These are phyloP conservation scores for Rhinopomastus cyanomelas DNA, from an alignment of 2,113 vertebrate genomes.

Conservation along the genomic window DNA sequence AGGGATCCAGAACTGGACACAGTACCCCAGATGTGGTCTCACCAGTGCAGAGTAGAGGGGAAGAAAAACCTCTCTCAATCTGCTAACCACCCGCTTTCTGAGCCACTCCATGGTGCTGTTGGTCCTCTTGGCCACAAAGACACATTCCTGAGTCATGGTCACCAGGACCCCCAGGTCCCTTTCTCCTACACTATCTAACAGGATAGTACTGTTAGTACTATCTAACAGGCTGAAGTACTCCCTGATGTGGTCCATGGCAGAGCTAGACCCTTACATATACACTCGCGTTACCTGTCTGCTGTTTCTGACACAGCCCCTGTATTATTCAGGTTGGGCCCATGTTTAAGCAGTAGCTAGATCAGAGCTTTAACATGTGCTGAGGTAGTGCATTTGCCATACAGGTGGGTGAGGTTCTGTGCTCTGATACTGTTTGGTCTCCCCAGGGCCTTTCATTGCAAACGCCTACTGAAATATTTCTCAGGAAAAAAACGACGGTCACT, in stretches of 20 bases:
- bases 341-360: not conserved
- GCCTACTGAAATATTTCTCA: not conserved
- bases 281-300: not conserved
- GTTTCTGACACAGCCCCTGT: not conserved
- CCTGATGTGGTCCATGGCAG: not conserved
- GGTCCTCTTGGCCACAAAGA: too few relatives aligned
- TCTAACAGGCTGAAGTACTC: not conserved
- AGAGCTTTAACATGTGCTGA: not conserved
- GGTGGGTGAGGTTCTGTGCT: not conserved
- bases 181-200: too few relatives aligned
- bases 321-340: not conserved
- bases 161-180: too few relatives aligned
- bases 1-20: too few relatives aligned
- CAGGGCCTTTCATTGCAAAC: not conserved
- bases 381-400: fast-evolving
- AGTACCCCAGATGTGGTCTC: too few relatives aligned
- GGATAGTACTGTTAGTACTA: too few relatives aligned
- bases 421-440: not conserved
- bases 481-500: not conserved
- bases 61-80: too few relatives aligned
- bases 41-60: too few relatives aligned
- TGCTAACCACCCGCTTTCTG: too few relatives aligned
- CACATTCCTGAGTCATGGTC: too few relatives aligned
- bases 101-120: too few relatives aligned
- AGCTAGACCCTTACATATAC: not conserved